Base-by-base conservation (phyloP, 2,113 vertebrate genomes). In the Periophthalmodon schlosseri region DNA sequence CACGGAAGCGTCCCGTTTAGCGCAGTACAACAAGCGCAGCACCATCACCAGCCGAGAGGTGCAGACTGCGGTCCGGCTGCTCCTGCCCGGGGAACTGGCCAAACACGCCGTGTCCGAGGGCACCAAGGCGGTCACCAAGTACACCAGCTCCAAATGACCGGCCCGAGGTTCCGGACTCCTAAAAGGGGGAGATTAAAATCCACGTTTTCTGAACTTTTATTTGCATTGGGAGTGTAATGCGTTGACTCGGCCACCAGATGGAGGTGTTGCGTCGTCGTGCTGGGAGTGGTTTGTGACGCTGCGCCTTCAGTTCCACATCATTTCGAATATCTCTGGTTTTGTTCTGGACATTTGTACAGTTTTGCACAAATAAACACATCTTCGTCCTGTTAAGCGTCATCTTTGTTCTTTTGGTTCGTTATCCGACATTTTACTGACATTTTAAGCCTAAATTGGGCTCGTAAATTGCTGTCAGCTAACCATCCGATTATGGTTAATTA, bases 71-170 rank as follows among this genome's bases (percentile, higher is more conserved):
- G 91, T 94, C 28, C 78, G 92, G 2, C 92, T 94, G 60, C 88
- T 95, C 83, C 91, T 95, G 23, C 94, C 94, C 0, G 94, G 94
- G 15, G 94, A 94, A 73, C 91, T 95, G 63, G 94, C 93, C 8
- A 95, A 94, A 33, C 94, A 95, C 78, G 94, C 94, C 0, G 94
- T 94, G 79, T 94, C 93, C 0, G 94, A 93, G 80, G 94, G 94
- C 46, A 94, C 94, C 78, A 94, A 93, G 50, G 93, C 94, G 0
- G 94, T 95, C 74, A 94, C 94, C 5, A 94, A 95, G 81, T 95
- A 95, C 86, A 94, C 94, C 76, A 95, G 93, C 84, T 93, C 93
- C 68, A 94, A 94, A 66, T 94, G 83, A 93, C 12, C 6, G 0
- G 1, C 0, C 13, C 24, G 1, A 15, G 28, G 0, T 2, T 11